Evolutionary conservation across 2,888 invertebrate genomes (phyloP).

Genomic region (Drosophila ezoana): DNA sequence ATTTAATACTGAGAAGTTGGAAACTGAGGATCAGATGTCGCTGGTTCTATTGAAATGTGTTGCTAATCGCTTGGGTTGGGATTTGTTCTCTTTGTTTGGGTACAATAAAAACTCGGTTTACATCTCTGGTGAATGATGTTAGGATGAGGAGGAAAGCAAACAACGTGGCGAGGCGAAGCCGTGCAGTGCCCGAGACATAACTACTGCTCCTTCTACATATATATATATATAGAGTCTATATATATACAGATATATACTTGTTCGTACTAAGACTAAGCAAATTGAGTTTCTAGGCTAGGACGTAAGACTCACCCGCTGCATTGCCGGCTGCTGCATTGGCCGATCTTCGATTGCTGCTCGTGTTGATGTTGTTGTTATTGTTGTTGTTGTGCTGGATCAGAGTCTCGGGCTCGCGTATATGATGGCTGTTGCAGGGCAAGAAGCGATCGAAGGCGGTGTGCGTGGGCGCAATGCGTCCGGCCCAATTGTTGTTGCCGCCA

Average conservation of each 20-base stretch:
- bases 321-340: not conserved
- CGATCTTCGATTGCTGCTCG: slow-evolving; percentile 35
- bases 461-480: slow-evolving; percentile 83
- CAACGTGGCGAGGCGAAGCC: slow-evolving; percentile 26
- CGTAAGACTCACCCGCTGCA: slow-evolving; percentile 31
- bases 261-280: not conserved
- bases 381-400: slow-evolving; percentile 46
- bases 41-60: no score
- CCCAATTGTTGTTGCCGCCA: slow-evolving; percentile 86
- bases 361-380: slow-evolving; percentile 50
- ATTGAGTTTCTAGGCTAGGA: not conserved
- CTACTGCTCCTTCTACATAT: not conserved
- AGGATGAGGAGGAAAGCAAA: slow-evolving; percentile 33
- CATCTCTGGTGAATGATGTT: slow-evolving; percentile 50
- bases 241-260: not conserved
- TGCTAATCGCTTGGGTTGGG: not conserved
- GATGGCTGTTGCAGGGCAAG: slow-evolving; percentile 90
- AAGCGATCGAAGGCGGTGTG: slow-evolving; percentile 86
- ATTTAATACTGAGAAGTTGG: no score
- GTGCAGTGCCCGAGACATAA: slow-evolving; percentile 9
- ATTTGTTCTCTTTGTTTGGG: not conserved
- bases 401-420: slow-evolving; percentile 85
- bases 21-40: no score
- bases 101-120: slow-evolving; percentile 21
- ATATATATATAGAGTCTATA: not conserved